phyloP scores from a whole-genome alignment of 2,797 vertebrate species.

The Rhynchotus rufescens region DNA sequence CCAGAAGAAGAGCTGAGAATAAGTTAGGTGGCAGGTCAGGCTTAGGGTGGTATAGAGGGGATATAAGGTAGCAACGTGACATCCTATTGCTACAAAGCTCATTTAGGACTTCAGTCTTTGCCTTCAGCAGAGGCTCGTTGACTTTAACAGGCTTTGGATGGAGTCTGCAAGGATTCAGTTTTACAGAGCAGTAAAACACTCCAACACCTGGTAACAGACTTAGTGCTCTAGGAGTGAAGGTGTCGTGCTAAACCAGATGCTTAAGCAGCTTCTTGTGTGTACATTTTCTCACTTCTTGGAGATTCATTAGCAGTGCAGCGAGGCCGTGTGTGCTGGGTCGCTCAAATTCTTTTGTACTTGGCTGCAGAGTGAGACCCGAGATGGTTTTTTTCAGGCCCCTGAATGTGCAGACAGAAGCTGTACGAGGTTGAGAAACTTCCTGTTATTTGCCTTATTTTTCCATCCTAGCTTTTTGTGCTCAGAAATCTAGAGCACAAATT shows the following conservation, averaged over 20 bases:
- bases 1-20: not conserved
- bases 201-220: not conserved
- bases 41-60: not conserved
- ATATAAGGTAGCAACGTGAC: not conserved
- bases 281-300: not conserved
- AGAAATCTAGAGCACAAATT: not conserved
- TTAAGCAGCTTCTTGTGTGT: not conserved
- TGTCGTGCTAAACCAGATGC: accelerated
- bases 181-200: not conserved
- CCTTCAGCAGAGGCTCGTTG: not conserved
- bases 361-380: not conserved
- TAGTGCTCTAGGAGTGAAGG: not conserved
- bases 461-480: accelerated
- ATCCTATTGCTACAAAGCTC: not conserved
- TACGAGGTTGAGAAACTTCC: not conserved
- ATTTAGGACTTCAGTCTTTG: not conserved
- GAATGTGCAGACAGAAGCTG: not conserved
- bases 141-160: not conserved
- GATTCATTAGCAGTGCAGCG: not conserved
- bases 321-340: not conserved
- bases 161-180: not conserved
- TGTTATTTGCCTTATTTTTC: not conserved
- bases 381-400: not conserved
- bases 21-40: not conserved
- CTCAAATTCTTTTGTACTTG: not conserved